A percentile compares a stretch with the other conserved stretches of the same genome.
Evolutionary conservation across 2,113 vertebrate species (phyloP).

Genomic region (Lasiurus cinereus): DNA sequence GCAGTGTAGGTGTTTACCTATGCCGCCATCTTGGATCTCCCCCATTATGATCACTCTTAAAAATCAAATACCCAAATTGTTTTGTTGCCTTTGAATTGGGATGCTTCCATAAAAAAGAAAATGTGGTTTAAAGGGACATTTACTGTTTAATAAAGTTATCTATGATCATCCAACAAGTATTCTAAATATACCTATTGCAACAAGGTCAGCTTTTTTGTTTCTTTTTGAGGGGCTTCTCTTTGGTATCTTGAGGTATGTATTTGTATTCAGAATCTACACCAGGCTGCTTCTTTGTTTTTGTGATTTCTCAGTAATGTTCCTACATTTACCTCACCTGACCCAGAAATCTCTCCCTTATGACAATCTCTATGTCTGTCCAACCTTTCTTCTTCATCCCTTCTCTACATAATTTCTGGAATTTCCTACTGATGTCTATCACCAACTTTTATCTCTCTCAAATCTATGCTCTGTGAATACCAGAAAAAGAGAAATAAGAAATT

Average conservation of each 20-base stretch:
- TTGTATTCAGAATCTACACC: neutral
- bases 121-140: neutral
- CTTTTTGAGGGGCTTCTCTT: neutral
- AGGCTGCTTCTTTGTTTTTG: neutral
- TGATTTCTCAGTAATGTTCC: neutral
- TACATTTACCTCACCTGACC: neutral
- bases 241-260: neutral
- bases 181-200: neutral
- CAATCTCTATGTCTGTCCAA: neutral
- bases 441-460: neutral
- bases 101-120: slow-evolving; percentile 16
- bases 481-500: slow-evolving; percentile 8
- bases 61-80: neutral
- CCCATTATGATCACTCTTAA: neutral
- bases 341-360: neutral
- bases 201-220: neutral
- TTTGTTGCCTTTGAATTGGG: neutral
- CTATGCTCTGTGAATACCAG: neutral
- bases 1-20: no score
- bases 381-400: neutral
- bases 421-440: neutral
- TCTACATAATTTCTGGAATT: neutral
- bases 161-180: neutral
- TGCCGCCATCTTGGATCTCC: no score
- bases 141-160: neutral